Conservation (phyloP, 2,113 vertebrate species). For the Passer domesticus region DNA sequence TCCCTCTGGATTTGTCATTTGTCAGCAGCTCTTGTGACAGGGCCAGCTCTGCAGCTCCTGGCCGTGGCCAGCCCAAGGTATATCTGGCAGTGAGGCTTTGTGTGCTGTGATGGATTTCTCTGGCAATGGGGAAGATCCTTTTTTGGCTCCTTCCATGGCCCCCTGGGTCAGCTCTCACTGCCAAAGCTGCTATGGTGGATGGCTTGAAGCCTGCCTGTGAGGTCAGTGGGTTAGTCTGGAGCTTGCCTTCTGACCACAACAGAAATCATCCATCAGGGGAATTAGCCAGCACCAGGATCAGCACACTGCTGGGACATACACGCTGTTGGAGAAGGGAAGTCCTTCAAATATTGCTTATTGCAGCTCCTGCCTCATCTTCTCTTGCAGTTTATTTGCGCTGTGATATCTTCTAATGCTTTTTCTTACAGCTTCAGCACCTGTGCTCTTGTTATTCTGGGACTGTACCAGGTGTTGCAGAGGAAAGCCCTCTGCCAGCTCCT, state of each 20-base stretch:
- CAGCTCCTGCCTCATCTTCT: not conserved
- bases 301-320: not conserved
- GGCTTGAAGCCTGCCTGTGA: conserved; percentile 39
- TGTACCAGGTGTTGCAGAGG: not conserved
- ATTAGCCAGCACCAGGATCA: conserved; percentile 26
- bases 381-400: not conserved
- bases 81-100: conserved; percentile 62
- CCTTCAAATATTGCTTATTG: not conserved
- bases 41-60: conserved; percentile 31
- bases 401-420: not conserved
- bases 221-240: conserved; percentile 48
- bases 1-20: conserved; percentile 2
- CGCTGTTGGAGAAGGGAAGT: not conserved
- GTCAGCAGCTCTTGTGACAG: conserved; percentile 30
- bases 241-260: conserved; percentile 43
- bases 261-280: conserved; percentile 50
- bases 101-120: conserved; percentile 36
- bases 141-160: not conserved
- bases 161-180: conserved; percentile 6
- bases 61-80: conserved; percentile 65
- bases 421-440: not conserved
- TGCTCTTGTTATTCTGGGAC: not conserved
- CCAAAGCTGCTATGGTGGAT: conserved; percentile 17
- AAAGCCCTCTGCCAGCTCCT: not conserved
- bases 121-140: not conserved